These are phyloP conservation scores for Apus apus DNA, from an alignment of 2,113 vertebrate genomes.

Conservation along the genomic window DNA sequence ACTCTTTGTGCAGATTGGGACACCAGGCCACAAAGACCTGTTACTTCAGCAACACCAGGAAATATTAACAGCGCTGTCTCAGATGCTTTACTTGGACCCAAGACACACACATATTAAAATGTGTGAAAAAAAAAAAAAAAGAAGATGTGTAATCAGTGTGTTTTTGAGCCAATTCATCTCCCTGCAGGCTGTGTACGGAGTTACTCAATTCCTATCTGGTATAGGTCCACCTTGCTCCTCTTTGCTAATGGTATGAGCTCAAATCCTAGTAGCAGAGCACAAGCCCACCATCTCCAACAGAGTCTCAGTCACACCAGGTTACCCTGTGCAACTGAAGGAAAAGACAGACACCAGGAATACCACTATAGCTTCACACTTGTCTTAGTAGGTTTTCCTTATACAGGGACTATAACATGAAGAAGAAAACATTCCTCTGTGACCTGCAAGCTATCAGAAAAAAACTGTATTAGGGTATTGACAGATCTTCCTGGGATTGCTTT, in stretches of 20 bases:
- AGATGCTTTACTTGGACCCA: neutral
- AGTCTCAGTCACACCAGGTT: neutral
- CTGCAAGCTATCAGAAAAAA: too few relatives aligned
- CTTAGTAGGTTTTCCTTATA: too few relatives aligned
- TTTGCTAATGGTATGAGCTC: neutral
- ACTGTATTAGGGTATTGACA: too few relatives aligned
- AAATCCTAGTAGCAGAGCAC: neutral
- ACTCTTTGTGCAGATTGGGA: neutral
- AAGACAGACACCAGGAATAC: too few relatives aligned
- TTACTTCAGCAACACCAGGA: neutral
- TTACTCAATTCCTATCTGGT: neutral
- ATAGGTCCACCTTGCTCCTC: neutral
- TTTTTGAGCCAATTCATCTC: neutral
- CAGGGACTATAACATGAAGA: too few relatives aligned
- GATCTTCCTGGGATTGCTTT: too few relatives aligned
- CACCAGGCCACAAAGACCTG: neutral
- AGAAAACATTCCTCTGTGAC: too few relatives aligned
- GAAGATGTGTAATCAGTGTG: neutral
- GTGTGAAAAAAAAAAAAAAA: constrained; percentile 20
- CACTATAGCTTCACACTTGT: too few relatives aligned
- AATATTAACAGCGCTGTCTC: neutral
- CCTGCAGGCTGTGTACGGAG: neutral
- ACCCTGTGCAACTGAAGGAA: neutral
- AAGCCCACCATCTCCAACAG: neutral
- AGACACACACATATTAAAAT: neutral